Evolutionary conservation across 2,113 vertebrate species (phyloP).

Genomic region (Passer domesticus): DNA sequence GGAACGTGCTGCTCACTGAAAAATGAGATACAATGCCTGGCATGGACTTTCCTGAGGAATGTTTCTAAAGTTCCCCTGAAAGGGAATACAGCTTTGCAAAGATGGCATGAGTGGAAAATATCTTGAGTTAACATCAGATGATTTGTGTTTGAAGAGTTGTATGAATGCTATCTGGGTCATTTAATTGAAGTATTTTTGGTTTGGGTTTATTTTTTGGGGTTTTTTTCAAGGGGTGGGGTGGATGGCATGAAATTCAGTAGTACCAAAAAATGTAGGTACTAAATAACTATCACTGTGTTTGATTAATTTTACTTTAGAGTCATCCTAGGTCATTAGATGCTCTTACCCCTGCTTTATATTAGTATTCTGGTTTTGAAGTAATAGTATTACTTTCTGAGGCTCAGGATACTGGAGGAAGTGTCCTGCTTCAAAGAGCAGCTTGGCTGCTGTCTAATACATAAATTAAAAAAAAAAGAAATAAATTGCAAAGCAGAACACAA

Average conservation of each 20-base stretch:
- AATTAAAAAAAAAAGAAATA: neutral
- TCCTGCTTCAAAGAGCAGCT: neutral
- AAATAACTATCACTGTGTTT: neutral
- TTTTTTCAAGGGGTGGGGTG: fast-evolving
- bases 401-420: neutral
- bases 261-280: neutral
- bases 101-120: neutral
- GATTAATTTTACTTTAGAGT: neutral
- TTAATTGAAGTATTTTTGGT: neutral
- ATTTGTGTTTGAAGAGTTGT: neutral
- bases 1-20: neutral
- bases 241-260: neutral
- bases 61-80: neutral
- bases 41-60: neutral
- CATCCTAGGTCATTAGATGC: neutral
- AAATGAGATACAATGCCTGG: neutral
- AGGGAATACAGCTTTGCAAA: neutral
- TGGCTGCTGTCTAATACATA: neutral
- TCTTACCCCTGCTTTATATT: neutral
- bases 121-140: neutral
- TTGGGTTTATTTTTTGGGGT: neutral
- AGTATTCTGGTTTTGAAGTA: neutral
- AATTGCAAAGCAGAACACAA: neutral
- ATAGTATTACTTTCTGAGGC: neutral
- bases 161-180: neutral